Base-by-base conservation (phyloP, 1,140 invertebrate species). In the Probaryconus sp. region DNA sequence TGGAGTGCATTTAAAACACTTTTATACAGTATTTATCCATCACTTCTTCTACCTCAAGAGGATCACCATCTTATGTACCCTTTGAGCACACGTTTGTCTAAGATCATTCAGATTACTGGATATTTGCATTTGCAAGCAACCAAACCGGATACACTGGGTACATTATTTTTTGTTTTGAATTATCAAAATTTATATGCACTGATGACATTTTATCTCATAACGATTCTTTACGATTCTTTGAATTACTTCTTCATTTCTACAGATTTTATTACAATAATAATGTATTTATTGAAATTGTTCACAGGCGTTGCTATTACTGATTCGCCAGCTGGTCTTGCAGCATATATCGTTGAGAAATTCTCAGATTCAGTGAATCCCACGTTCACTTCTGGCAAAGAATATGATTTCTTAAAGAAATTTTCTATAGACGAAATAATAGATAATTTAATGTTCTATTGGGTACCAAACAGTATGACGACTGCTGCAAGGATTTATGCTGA, bases 91-190 rank as follows among this genome's bases (percentile, higher is more conserved):
- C 64, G 87, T 0, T 89, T 91, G 10, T 26, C 31, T 1, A 45
- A 64, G 58, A 9, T 92, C 0, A 14, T 95, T 0, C 82, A 90
- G 61, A 94, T 95, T 82, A 82, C 83, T 31, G 96, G 95, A 5
- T 97, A 97, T 80, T 79, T 93, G 7, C 93, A 95, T 81, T 83
- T 97, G 26, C 95, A 97, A 86, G 89, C 93, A 1, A 96, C 94
- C 0, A 96, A 96, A 83, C 96, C 96, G 5, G 95, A 97, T 83
- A 97, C 95, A 14, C 84, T 97, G 47, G 94, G 93, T 93, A 84
- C 81, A 86, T 78, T 72, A 43, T 37, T 83, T 86, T 13, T 3
- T 40, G 1, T 20, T 24, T 7, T 7, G 21, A 40, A 20, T 13
- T 13, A 9, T 86, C 17, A 40, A 26, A 38, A 53, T 33, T 42